A percentile compares a stretch with the other conserved stretches of the same genome.
phyloP scores from a whole-genome alignment of 2,888 invertebrate genomes.

The Rhamnusium bicolor region DNA sequence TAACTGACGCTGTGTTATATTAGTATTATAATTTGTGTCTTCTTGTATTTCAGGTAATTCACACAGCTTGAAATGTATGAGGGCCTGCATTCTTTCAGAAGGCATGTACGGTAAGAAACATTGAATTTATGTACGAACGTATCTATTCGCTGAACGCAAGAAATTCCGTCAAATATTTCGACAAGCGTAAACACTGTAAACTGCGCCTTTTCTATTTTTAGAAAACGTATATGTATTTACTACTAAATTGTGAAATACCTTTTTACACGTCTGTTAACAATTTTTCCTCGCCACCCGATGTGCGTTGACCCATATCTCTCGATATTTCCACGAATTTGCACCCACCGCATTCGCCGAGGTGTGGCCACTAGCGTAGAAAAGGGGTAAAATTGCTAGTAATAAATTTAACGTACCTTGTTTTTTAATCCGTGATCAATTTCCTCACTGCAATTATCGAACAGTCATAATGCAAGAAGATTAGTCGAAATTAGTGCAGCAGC shows the following conservation, averaged over 20 bases:
- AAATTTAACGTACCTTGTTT: no score
- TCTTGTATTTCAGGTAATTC: background rate
- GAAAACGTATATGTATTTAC: background rate
- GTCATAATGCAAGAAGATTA: no score
- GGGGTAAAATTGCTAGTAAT: background rate
- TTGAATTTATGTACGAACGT: background rate
- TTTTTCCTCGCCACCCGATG: constrained; percentile 29
- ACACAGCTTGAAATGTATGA: background rate
- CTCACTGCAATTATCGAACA: no score
- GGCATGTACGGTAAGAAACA: background rate
- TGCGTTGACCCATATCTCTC: constrained; percentile 42
- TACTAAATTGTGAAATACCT: constrained; percentile 33
- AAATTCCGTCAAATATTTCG: background rate
- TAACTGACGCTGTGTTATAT: no score
- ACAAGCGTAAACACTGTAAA: background rate
- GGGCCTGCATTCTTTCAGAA: background rate
- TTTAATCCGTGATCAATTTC: background rate
- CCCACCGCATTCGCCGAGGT: background rate
- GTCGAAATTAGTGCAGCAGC: no score
- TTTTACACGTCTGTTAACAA: constrained; percentile 39
- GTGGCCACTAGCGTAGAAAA: background rate
- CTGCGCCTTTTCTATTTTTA: background rate
- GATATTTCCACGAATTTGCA: constrained; percentile 29
- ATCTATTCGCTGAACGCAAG: background rate
- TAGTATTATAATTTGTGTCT: background rate